Percentiles rank a stretch among this genome's conserved stretches.
Evolutionary conservation across 2,888 invertebrate species (phyloP).

Genomic region (Eristalinus sepulchralis): DNA sequence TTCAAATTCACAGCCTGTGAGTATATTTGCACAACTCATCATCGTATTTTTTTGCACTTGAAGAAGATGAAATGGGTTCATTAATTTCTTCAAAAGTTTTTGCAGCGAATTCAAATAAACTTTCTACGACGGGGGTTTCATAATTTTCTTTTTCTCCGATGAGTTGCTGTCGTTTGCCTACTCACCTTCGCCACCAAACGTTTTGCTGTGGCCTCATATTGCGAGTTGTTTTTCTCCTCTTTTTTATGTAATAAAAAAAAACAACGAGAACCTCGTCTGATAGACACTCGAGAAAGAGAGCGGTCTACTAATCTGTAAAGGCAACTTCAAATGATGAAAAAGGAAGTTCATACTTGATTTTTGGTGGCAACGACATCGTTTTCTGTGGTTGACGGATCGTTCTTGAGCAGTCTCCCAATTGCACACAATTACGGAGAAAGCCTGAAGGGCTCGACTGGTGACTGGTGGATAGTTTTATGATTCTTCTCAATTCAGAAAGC

Average conservation of each 20-base stretch:
- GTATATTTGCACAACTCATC: constrained; percentile 70
- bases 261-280: neutral
- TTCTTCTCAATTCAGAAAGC: neutral
- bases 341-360: neutral
- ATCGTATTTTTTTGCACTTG: constrained; percentile 8
- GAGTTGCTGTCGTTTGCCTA: neutral
- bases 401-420: neutral
- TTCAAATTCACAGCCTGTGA: constrained; percentile 85
- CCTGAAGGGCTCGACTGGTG: neutral
- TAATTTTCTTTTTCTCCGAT: constrained; percentile 1
- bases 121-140: constrained; percentile 30
- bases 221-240: neutral
- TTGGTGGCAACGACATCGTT: neutral
- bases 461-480: neutral
- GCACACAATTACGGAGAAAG: neutral
- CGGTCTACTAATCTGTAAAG: constrained; percentile 8
- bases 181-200: neutral
- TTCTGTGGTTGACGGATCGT: neutral
- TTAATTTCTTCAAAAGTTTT: constrained; percentile 16
- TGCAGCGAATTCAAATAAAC: neutral
- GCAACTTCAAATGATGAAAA: constrained; percentile 4
- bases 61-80: neutral
- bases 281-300: constrained; percentile 8
- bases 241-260: constrained; percentile 38
- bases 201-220: neutral